These are phyloP conservation scores for Andricus grossulariae DNA, from an alignment of 1,140 invertebrate species.

Conservation along the genomic window DNA sequence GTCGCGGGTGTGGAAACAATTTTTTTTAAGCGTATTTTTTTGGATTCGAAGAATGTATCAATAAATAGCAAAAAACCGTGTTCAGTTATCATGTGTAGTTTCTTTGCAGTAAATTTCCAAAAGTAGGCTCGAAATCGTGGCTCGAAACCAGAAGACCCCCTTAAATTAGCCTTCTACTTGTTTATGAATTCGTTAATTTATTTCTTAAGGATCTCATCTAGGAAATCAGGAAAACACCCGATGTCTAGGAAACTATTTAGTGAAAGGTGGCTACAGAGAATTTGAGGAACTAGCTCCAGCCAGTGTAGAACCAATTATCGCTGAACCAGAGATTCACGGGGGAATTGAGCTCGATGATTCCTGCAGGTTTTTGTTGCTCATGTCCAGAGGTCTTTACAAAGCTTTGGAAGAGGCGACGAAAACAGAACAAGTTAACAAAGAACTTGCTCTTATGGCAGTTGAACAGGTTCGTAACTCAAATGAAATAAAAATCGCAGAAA, in stretches of 20 bases:
- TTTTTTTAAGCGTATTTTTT: too few species aligned
- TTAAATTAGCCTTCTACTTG: conserved; percentile 24
- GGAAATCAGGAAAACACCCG: conserved; percentile 86
- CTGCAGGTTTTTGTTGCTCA: conserved; percentile 89
- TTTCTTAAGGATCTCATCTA: conserved; percentile 77
- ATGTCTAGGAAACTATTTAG: conserved; percentile 92
- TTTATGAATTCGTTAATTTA: neutral
- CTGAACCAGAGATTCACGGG: conserved; percentile 88
- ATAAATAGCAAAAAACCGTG: too few species aligned
- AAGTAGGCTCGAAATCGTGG: too few species aligned
- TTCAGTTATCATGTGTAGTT: too few species aligned
- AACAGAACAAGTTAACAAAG: conserved; percentile 87
- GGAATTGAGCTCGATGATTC: conserved; percentile 87
- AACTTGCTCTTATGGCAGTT: conserved; percentile 86
- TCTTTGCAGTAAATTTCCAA: too few species aligned
- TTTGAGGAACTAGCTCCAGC: conserved; percentile 84
- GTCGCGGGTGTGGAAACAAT: too few species aligned
- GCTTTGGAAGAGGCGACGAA: conserved; percentile 88
- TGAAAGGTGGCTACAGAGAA: conserved; percentile 91
- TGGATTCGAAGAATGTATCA: too few species aligned
- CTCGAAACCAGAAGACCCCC: too few species aligned
- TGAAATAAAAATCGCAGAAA: neutral
- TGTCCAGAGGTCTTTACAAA: conserved; percentile 91
- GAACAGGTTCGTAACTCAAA: conserved; percentile 78
- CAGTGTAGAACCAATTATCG: conserved; percentile 86